These are phyloP conservation scores for Serinus canaria DNA, from an alignment of 2,113 vertebrate species.

Conservation along the genomic window DNA sequence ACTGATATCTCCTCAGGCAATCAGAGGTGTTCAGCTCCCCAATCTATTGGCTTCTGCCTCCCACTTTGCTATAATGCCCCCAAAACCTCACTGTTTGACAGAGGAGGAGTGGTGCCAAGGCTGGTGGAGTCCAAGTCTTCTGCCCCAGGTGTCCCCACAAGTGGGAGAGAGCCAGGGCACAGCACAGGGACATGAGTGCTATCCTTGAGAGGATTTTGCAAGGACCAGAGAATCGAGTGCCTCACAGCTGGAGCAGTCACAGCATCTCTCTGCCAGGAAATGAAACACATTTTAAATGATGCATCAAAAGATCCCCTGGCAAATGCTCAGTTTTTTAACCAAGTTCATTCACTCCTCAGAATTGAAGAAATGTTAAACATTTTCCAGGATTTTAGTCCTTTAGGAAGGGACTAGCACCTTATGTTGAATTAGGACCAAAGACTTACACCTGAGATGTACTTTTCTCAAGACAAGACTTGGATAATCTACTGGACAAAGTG, in stretches of 20 bases:
- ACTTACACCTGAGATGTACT: not conserved
- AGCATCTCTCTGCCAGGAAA: not conserved
- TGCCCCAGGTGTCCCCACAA: not conserved
- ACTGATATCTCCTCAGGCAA: not conserved
- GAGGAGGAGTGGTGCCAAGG: not conserved
- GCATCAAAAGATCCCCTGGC: not conserved
- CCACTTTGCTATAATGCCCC: not conserved
- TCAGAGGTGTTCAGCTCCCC: not conserved
- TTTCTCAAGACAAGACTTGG: not conserved
- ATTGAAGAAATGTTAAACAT: not conserved
- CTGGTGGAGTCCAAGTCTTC: not conserved
- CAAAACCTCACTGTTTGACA: not conserved
- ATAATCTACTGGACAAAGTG: not conserved
- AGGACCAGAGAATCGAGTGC: not conserved
- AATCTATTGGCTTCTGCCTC: not conserved
- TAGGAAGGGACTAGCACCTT: not conserved
- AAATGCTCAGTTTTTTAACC: not conserved
- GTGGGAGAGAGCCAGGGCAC: not conserved
- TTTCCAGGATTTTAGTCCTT: not conserved
- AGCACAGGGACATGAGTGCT: not conserved
- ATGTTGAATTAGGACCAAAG: not conserved
- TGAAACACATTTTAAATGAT: not conserved
- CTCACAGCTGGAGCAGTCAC: not conserved
- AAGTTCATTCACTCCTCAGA: not conserved
- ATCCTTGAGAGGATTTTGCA: accelerated